A percentile compares a stretch with the other conserved stretches of the same genome.
These are phyloP conservation scores for Lysandra coridon DNA, from an alignment of 2,888 invertebrate genomes.

Conservation along the genomic window DNA sequence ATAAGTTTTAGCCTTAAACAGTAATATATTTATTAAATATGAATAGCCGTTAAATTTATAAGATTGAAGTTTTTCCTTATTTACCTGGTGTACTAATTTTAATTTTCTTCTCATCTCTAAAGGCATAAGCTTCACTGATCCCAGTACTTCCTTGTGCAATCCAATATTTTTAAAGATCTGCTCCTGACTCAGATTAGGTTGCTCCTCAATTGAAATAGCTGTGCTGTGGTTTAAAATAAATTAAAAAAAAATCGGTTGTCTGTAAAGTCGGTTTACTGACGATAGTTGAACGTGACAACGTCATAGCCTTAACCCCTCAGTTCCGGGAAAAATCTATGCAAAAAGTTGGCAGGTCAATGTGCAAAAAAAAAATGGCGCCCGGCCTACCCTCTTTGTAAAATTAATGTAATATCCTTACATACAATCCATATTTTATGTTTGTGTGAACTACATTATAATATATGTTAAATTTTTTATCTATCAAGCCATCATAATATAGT, in stretches of 20 bases:
- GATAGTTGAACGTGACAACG: no score
- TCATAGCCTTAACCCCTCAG: no score
- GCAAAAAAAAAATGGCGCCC: no score
- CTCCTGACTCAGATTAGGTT: conserved; percentile 86
- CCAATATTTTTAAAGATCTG: conserved; percentile 95
- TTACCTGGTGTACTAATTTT: conserved; percentile 86
- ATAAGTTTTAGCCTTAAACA: conserved; percentile 88
- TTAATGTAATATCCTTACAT: no score
- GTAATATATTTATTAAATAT: neutral
- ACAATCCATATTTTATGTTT: no score
- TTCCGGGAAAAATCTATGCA: no score
- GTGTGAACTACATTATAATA: no score
- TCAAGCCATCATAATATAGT: no score
- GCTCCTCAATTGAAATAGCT: conserved; percentile 88
- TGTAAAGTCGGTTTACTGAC: no score
- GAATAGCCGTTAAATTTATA: neutral
- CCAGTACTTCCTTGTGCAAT: conserved; percentile 94
- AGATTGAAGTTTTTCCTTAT: neutral
- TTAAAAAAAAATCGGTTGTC: neutral
- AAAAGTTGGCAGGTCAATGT: no score
- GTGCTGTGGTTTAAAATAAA: conserved; percentile 72
- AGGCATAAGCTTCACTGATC: conserved; percentile 91
- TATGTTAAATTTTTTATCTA: no score
- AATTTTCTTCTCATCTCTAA: conserved; percentile 91
- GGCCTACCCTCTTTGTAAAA: no score